A percentile compares a stretch with the other conserved stretches of the same genome.
Evolutionary conservation across 2,888 invertebrate genomes (phyloP).

Genomic region (Eucera pruinosa): DNA sequence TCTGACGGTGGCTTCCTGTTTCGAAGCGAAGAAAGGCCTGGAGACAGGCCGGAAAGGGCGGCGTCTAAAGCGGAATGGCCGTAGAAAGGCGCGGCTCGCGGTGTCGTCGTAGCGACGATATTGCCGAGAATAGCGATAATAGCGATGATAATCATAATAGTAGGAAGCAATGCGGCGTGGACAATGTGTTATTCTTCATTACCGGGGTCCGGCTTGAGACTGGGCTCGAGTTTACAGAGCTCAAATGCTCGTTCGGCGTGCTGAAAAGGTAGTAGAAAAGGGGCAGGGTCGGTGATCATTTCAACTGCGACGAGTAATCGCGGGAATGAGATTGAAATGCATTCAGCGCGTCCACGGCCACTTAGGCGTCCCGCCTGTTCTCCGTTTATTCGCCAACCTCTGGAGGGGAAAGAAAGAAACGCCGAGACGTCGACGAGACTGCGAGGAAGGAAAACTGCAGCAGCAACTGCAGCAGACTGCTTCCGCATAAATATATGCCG

Average conservation of each 20-base stretch:
- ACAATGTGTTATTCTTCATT: constrained; percentile 73
- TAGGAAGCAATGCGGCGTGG: constrained; percentile 65
- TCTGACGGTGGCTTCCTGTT: constrained; percentile 32
- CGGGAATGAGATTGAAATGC: constrained; percentile 71
- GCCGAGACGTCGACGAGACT: constrained; percentile 30
- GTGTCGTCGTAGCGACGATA: constrained; percentile 46
- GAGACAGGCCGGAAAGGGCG: constrained; percentile 13
- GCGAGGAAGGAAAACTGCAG: constrained; percentile 26
- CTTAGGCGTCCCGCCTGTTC: constrained; percentile 56
- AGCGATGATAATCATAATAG: constrained; percentile 73
- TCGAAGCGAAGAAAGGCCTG: constrained; percentile 21
- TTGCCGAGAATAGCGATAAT: constrained; percentile 72
- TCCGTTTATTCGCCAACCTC: constrained; percentile 36
- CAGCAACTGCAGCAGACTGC: constrained; percentile 42
- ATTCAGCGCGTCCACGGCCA: constrained; percentile 69
- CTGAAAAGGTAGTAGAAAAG: constrained; percentile 23
- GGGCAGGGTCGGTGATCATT: constrained; percentile 50
- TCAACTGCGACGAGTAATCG: constrained; percentile 63
- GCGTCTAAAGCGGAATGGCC: constrained; percentile 18
- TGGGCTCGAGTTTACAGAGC: constrained; percentile 11
- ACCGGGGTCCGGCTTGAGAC: constrained; percentile 34
- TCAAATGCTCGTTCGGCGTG: constrained; percentile 14
- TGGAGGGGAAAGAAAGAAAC: constrained; percentile 40
- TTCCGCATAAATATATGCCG: constrained; percentile 64
- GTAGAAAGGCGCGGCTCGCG: constrained; percentile 5